Percentiles rank a stretch among this genome's conserved stretches.
phyloP scores from a whole-genome alignment of 2,113 vertebrate genomes.

The Ardeotis arabs region DNA sequence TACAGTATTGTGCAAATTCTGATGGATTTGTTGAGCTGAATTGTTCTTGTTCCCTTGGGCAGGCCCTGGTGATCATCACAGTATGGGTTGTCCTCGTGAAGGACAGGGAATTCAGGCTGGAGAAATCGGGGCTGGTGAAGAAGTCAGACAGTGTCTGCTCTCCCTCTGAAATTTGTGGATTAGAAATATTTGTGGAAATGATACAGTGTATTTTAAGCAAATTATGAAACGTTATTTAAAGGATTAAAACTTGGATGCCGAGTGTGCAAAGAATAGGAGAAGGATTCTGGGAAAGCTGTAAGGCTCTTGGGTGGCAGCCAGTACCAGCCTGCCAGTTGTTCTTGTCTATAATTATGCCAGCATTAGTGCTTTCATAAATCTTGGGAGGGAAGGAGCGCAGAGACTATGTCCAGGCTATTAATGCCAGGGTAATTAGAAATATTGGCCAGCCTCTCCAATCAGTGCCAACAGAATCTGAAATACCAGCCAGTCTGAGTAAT shows the following conservation, averaged over 20 bases:
- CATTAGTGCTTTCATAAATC: conserved; percentile 62
- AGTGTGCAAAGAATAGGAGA: conserved; percentile 2
- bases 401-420: conserved; percentile 69
- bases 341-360: conserved; percentile 57
- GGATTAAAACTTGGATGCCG: conserved; percentile 34
- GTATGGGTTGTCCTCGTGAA: neutral
- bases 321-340: conserved; percentile 54
- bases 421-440: conserved; percentile 75
- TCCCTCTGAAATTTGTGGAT: neutral
- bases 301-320: conserved; percentile 56
- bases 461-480: conserved; percentile 60
- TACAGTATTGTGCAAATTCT: neutral
- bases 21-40: neutral
- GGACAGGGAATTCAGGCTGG: neutral
- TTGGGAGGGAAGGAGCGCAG: conserved; percentile 55
- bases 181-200: conserved; percentile 6
- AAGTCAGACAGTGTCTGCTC: neutral
- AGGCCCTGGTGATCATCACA: neutral
- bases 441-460: conserved; percentile 65
- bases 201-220: conserved; percentile 44
- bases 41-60: neutral
- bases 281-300: conserved; percentile 60
- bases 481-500: conserved; percentile 61
- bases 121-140: neutral
- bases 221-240: conserved; percentile 29